These are phyloP conservation scores for Sesamia inferens DNA, from an alignment of 2,888 invertebrate genomes.

Conservation along the genomic window DNA sequence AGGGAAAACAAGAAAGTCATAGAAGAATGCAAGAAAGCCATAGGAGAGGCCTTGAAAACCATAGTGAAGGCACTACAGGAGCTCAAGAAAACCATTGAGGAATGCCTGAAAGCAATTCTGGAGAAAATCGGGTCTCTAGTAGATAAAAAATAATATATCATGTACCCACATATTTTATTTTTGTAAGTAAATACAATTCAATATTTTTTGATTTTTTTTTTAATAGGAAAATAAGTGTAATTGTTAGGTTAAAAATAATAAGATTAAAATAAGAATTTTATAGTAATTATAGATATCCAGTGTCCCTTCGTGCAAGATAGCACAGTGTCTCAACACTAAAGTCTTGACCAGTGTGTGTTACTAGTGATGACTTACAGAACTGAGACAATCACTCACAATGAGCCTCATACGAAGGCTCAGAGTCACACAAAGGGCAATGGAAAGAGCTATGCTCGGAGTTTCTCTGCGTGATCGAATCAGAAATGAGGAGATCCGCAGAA, in stretches of 20 bases:
- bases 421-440: too few relatives aligned
- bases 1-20: not conserved
- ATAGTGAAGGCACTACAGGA: not conserved
- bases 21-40: not conserved
- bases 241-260: conserved; percentile 6
- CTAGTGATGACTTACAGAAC: too few relatives aligned
- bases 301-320: not conserved
- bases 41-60: not conserved
- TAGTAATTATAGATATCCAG: not conserved
- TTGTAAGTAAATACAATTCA: conserved; percentile 6
- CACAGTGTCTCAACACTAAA: too few relatives aligned
- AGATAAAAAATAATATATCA: not conserved
- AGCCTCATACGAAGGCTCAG: too few relatives aligned
- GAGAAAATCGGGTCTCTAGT: not conserved
- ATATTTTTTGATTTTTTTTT: not conserved
- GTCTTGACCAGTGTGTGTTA: too few relatives aligned
- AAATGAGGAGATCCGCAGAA: too few relatives aligned
- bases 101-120: not conserved
- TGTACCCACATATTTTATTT: not conserved
- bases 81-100: not conserved
- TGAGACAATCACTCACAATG: too few relatives aligned
- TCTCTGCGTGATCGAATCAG: too few relatives aligned
- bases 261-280: not conserved
- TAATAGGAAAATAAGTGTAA: conserved; percentile 5
- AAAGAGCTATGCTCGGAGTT: too few relatives aligned